Evolutionary conservation across 2,113 vertebrate genomes (phyloP).

Genomic region (Theristicus caerulescens): DNA sequence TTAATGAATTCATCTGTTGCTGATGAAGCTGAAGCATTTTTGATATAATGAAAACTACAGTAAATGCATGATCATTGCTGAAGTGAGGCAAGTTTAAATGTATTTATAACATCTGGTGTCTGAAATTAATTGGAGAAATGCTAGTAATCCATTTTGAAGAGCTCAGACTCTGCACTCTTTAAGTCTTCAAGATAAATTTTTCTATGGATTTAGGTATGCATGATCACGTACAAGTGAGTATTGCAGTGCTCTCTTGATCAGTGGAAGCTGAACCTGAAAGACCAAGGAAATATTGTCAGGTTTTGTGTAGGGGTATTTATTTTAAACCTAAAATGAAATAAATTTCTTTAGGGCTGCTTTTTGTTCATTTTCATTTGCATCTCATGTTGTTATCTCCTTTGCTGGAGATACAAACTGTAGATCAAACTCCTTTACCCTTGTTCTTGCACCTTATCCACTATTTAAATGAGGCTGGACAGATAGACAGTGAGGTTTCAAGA

Average conservation of each 20-base stretch:
- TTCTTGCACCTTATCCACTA: not conserved
- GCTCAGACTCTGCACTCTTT: not conserved
- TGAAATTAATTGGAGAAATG: conserved; percentile 35
- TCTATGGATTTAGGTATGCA: not conserved
- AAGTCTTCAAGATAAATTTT: not conserved
- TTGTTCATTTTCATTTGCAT: not conserved
- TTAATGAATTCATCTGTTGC: conserved; percentile 69
- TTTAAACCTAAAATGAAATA: not conserved
- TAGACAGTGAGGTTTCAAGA: not conserved
- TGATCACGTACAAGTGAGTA: not conserved
- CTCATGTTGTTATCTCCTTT: not conserved
- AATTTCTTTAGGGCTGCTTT: not conserved
- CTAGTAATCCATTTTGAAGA: conserved; percentile 3
- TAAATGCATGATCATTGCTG: not conserved
- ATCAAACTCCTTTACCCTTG: not conserved
- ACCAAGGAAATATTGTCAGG: not conserved
- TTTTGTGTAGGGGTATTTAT: not conserved
- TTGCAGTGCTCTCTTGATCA: not conserved
- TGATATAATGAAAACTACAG: conserved; percentile 9
- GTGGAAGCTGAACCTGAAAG: not conserved
- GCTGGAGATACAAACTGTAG: not conserved
- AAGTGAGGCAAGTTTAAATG: conserved; percentile 27
- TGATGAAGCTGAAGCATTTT: conserved; percentile 58
- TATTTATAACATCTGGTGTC: not conserved
- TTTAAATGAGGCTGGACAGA: not conserved